Conservation (phyloP, 2,797 vertebrate species). For the Dromococcyx pavoninus region DNA sequence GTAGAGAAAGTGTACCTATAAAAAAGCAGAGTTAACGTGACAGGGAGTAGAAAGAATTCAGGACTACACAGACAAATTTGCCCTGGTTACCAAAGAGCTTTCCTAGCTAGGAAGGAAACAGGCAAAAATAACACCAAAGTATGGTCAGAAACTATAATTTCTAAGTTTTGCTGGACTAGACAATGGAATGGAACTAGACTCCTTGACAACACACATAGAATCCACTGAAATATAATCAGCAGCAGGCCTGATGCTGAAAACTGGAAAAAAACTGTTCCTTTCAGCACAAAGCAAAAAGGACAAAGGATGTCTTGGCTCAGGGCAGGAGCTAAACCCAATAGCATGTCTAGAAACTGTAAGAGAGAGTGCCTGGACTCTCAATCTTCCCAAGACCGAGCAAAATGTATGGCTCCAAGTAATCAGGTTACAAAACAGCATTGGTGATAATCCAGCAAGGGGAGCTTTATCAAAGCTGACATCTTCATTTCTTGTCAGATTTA, state of each 20-base stretch:
- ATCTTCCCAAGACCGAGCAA: not conserved
- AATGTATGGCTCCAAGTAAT: not conserved
- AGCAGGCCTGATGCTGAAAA: not conserved
- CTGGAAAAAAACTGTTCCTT: not conserved
- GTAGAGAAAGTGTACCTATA: accelerated
- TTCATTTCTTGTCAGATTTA: not conserved
- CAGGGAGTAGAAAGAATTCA: not conserved
- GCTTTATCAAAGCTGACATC: not conserved
- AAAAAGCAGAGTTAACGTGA: not conserved
- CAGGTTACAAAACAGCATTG: not conserved
- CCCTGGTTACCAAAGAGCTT: not conserved
- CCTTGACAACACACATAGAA: not conserved
- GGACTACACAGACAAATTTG: not conserved
- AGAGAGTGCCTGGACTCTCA: not conserved
- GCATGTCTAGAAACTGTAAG: not conserved
- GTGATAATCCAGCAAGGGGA: not conserved
- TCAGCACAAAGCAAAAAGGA: not conserved
- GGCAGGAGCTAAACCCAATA: not conserved
- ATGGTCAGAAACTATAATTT: not conserved
- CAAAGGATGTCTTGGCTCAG: not conserved
- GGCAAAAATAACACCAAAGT: not conserved
- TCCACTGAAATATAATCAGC: not conserved
- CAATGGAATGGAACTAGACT: not conserved
- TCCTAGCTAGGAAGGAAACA: not conserved
- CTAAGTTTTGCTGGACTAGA: not conserved